Base-by-base conservation (phyloP, 1,140 invertebrate genomes). In the Mycetomoellerius zeteki region DNA sequence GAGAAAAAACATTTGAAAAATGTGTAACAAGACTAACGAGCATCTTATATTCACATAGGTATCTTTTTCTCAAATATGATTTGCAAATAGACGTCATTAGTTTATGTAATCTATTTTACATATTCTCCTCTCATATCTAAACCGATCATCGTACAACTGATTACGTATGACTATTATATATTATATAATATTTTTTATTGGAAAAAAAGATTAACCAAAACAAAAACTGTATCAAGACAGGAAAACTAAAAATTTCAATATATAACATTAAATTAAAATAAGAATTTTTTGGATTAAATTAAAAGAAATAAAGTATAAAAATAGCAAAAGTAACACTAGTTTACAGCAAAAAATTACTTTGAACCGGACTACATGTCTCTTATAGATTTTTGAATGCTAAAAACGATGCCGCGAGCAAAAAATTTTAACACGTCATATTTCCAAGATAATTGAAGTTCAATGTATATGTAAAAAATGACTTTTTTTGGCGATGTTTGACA, bases 31-130 rank as follows among this genome's bases (percentile, higher is more conserved):
- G 27, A 50, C 37, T 10, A 43, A 43, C 2, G 10, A 43, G 37
- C 4, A 50, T 4, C 16, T 62, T 30, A 64, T 10, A 30, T 78
- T 52, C 4, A 4, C 76, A 19, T 14, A 78, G 14, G 14, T 78
- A 67, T n/a, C 14, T 4, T 10, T 77, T 77, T 12, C 7, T 77
- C 7, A 75, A 75, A 58, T 47, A 43, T 47, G 6, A 27, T 27
- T 21, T 64, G 37, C 37, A 78, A 58, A 64, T 37, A 21, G 6
- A 16, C n/a, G 24, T 75, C 2, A 30, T 77, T 27, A 27, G 3
- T 4, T 77, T 77, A 50, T 30, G 60, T 78, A 78, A 78, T 33
- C 58, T 64, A 50, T 50, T 62, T 62, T 60, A 76, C 21, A 24
- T 76, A 64, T 30, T 19, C 30, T 5, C 5, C 6, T 10, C 5